Evolutionary conservation across 2,888 invertebrate genomes (phyloP).

Genomic region (Diloba caeruleocephala): DNA sequence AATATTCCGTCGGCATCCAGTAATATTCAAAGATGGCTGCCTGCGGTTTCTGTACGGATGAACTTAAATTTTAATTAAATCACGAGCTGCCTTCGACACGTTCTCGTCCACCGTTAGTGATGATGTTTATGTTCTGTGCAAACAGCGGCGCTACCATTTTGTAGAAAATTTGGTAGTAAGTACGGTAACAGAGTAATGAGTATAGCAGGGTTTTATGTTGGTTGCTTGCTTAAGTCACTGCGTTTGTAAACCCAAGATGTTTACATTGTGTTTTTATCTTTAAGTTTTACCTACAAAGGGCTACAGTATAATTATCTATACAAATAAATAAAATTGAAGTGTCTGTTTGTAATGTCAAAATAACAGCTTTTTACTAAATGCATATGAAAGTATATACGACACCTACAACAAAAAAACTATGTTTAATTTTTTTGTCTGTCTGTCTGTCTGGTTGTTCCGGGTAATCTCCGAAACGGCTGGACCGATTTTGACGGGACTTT

Average conservation of each 20-base stretch:
- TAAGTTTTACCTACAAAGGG: background rate
- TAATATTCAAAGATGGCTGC: conserved; percentile 50
- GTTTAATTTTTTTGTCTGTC: no score
- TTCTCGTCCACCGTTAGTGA: conserved; percentile 18
- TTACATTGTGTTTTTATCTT: background rate
- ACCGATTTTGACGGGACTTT: no score
- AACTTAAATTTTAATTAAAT: conserved; percentile 65
- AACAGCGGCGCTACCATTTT: conserved; percentile 8
- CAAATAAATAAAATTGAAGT: no score
- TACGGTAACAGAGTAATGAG: conserved; percentile 18
- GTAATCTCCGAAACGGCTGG: no score
- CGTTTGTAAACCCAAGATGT: background rate
- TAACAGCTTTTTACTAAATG: no score
- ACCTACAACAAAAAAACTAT: no score
- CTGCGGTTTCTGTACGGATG: conserved; percentile 56
- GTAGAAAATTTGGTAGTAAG: conserved; percentile 15
- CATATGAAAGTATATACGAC: no score
- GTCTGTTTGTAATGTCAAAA: no score
- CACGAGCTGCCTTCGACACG: conserved; percentile 35
- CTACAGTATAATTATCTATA: no score
- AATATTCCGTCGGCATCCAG: conserved; percentile 32
- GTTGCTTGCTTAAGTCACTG: background rate
- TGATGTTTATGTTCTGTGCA: conserved; percentile 35
- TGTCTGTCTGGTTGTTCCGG: no score
- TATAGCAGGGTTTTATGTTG: conserved; percentile 3